phyloP scores from a whole-genome alignment of 2,113 vertebrate genomes.

The Lepus europaeus region DNA sequence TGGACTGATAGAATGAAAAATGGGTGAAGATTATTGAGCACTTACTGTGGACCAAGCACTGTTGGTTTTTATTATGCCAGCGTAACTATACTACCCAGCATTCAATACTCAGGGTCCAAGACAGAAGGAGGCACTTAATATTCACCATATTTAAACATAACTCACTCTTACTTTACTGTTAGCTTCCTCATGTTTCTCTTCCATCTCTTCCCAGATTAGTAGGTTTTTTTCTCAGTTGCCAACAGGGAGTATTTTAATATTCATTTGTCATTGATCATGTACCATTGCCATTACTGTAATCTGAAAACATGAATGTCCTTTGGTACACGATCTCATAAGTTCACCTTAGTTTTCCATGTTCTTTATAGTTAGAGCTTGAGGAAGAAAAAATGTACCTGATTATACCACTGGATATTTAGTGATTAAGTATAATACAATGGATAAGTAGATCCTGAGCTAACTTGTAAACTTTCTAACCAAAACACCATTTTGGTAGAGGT shows the following conservation, averaged over 20 bases:
- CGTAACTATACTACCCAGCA: background rate
- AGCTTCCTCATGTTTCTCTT: background rate
- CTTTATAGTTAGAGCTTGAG: background rate
- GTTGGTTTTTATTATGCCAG: rapidly evolving
- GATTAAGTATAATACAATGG: background rate
- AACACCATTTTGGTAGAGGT: background rate
- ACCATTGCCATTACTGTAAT: background rate
- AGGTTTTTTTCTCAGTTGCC: background rate
- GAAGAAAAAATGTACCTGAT: background rate
- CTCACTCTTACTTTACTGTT: background rate
- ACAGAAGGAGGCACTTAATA: background rate
- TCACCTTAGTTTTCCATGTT: background rate
- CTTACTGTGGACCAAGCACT: background rate
- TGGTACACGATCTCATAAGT: background rate
- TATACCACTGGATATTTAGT: background rate
- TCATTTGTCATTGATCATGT: background rate
- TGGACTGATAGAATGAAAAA: background rate
- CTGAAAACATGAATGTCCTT: background rate
- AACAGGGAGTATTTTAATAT: background rate
- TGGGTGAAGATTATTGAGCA: background rate
- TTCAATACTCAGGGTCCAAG: background rate
- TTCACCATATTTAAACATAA: background rate
- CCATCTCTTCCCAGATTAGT: background rate
- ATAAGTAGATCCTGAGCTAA: slow-evolving; percentile 36
- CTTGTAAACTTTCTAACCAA: slow-evolving; percentile 30